Conservation (phyloP, 2,888 invertebrate genomes). For the Rosalia funebris region DNA sequence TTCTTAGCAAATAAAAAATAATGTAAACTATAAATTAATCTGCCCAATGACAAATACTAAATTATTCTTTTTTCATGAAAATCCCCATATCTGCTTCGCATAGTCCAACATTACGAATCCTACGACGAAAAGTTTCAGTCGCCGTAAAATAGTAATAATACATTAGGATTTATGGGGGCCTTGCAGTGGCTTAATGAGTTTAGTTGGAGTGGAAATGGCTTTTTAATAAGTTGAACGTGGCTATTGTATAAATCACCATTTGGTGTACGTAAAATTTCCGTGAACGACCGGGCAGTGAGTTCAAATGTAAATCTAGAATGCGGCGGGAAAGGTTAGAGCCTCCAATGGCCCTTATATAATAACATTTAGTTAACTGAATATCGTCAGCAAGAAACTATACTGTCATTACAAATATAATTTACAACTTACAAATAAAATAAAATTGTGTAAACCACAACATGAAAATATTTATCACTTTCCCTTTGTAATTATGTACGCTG, state of each 20-base stretch:
- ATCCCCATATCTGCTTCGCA: background rate
- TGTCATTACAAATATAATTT: too few species aligned
- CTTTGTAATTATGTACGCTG: too few species aligned
- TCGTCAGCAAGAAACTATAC: too few species aligned
- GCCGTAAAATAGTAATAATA: conserved; percentile 1
- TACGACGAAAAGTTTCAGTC: background rate
- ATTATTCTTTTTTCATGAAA: too few species aligned
- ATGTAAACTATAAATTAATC: too few species aligned
- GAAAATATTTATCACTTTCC: too few species aligned
- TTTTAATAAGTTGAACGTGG: conserved; percentile 19
- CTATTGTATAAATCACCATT: conserved; percentile 18
- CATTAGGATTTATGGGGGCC: conserved; percentile 1
- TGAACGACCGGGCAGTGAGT: conserved; percentile 3
- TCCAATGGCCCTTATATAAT: too few species aligned
- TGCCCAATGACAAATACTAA: too few species aligned
- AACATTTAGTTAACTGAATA: too few species aligned
- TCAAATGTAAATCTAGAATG: background rate
- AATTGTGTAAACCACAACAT: too few species aligned
- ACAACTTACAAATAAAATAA: too few species aligned
- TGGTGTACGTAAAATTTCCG: conserved; percentile 11
- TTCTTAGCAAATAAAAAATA: too few species aligned
- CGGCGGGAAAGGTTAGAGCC: background rate
- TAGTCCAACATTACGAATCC: background rate
- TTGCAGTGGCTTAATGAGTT: conserved; percentile 10
- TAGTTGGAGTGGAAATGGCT: conserved; percentile 18